Evolutionary conservation across 2,113 vertebrate genomes (phyloP).

Genomic region (Halcyon malimbica): DNA sequence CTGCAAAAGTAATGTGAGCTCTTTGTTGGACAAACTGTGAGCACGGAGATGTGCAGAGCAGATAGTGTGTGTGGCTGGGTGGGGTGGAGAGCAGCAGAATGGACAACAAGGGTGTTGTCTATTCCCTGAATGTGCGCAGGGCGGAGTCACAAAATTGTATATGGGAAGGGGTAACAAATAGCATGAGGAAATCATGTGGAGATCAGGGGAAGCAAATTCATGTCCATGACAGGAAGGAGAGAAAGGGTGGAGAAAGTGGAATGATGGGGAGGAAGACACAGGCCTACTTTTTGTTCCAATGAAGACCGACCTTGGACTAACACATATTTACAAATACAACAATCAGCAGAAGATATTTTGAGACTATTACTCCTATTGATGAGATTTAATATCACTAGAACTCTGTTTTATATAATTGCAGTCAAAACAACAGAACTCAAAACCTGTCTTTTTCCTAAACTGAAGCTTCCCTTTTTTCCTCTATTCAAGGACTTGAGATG

Average conservation of each 20-base stretch:
- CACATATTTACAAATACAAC: neutral
- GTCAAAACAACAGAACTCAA: neutral
- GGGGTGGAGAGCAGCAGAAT: neutral
- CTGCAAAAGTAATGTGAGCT: accelerated
- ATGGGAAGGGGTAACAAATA: conserved; percentile 46
- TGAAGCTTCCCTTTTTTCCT: neutral
- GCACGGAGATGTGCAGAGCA: neutral
- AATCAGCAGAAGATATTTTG: neutral
- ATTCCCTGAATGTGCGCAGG: neutral
- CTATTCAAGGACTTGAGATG: neutral
- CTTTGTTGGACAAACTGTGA: accelerated
- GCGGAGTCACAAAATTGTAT: neutral
- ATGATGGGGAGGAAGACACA: conserved; percentile 3
- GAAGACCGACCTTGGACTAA: neutral
- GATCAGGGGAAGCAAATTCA: conserved; percentile 35
- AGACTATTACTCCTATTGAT: neutral
- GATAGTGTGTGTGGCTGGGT: neutral
- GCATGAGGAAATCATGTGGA: conserved; percentile 61
- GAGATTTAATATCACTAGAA: neutral
- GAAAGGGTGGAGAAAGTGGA: conserved; percentile 56
- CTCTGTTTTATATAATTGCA: neutral
- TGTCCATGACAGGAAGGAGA: conserved; percentile 49
- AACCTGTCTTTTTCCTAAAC: neutral
- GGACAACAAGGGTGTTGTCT: conserved; percentile 52
- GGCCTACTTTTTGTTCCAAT: neutral